Base-by-base conservation (phyloP, 2,113 vertebrate species). In the Campylomormyrus tamandua region DNA sequence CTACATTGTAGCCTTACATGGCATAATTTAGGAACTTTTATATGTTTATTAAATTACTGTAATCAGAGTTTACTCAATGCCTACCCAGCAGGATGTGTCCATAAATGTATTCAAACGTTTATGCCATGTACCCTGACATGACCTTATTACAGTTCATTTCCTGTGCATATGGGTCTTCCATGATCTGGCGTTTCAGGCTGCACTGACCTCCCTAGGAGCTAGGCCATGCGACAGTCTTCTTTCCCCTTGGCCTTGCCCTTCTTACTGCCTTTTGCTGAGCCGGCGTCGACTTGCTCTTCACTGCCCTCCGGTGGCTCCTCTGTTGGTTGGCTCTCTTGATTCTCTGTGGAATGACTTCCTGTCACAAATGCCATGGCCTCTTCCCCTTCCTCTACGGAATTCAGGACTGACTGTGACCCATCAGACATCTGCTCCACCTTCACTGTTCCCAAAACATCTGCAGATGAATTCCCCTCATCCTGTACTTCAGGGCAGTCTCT, bases 171-270 rank as follows among this genome's bases (percentile, higher is more conserved):
- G 35, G 31, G 52, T 42, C 19, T 42, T 56, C 31, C 48, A 42
- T 31, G 83, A 39, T 84, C 9, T 56, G 80, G 6, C 52, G 46
- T 13, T 83, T 56, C 21, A 58, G 21, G 17, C 70, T 84, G 80
- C 49, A 85, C 87, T 7, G 80, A n/a, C 80, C 50, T 85, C 17
- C 62, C 24, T 49, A 21, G 62, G 58, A 90, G 88, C 91, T 95
- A 99, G 0, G 97, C 97, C 95, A 98, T 84, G 46, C 95, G 94
- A 89, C 98, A 99, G 0, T 99, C 98, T 48, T 99, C 98, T 92
- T 96, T 98, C 90, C 93, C 94, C 92, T 93, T 98, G 10, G 95
- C 95, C 92, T 96, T 97, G 53, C 93, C 94, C 48, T 93, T 97
- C 91, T 94, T 97, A 35, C 90, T 24, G 53, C 27, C 90, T 70